phyloP scores from a whole-genome alignment of 2,113 vertebrate genomes.

The Microtus montanus region DNA sequence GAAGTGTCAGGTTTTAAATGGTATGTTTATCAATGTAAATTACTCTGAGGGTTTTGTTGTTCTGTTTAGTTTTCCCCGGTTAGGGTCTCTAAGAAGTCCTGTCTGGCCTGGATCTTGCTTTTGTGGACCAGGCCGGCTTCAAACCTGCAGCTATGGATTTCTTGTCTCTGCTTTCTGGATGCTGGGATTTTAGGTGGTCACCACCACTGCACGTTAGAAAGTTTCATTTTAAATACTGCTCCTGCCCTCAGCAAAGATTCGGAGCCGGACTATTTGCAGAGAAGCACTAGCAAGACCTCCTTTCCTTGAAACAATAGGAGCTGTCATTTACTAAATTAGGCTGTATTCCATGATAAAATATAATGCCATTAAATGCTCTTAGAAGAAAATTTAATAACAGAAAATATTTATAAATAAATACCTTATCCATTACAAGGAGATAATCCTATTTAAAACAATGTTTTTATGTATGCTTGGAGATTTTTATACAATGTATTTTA shows the following conservation, averaged over 20 bases:
- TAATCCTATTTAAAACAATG: too few relatives aligned
- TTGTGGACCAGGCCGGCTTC: not conserved
- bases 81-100: not conserved
- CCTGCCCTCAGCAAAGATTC: not conserved
- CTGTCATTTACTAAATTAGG: not conserved
- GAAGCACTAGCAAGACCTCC: not conserved
- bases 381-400: too few relatives aligned
- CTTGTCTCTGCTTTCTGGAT: not conserved
- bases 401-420: too few relatives aligned
- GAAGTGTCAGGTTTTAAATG: not conserved
- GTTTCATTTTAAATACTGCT: not conserved
- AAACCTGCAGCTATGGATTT: too few relatives aligned
- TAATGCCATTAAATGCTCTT: too few relatives aligned
- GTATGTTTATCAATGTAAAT: not conserved
- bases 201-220: not conserved
- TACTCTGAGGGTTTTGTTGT: not conserved
- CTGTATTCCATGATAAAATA: too few relatives aligned
- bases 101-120: not conserved
- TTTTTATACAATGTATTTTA: too few relatives aligned
- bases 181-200: not conserved
- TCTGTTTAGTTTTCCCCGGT: not conserved
- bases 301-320: constrained; percentile 35
- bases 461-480: too few relatives aligned
- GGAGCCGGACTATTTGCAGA: not conserved
- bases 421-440: too few relatives aligned